Evolutionary conservation across 2,888 invertebrate species (phyloP), one percentile per base, ranked within the genome.

Genomic region (Unio pictorum): DNA sequence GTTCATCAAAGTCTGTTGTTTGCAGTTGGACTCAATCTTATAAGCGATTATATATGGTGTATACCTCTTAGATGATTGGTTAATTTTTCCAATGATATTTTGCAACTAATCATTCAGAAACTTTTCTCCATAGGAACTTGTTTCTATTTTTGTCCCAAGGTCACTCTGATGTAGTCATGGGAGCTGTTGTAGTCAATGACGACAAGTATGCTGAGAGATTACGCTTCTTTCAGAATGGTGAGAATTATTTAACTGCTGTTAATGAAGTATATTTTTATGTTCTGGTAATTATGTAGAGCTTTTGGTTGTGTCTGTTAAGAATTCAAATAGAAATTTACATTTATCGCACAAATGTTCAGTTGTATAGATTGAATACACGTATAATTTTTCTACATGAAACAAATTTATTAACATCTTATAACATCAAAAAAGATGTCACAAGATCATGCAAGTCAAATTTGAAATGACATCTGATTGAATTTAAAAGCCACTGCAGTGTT

Each of bases 121-220:
- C 18, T n/a, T 15, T 5, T 58, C 26, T 17, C 20, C 11, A 23
- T 55, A 17, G 34, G 54, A 20, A 55, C 34, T 28, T 20, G 26
- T 62, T n/a, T 56, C 4, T 8, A 6, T 26, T 55, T 57, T 66
- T 11, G 26, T n/a, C 15, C 15, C 62, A 76, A 90, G 91, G 99
- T 0, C 99, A 99, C 91, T 94, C 96, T 0, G 99, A 99, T 91
- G 95, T 97, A 28, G 94, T 99, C 8, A 99, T 99, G 99, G 99
- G 99, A 3, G 95, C 95, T 23, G 93, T 94, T 11, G 91, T 95
- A 56, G 93, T 95, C 4, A 96, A 94, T 81, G 92, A 93, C 81
- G 93, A 95, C 60, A 93, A 93, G 61, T 84, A 98, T 4, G 93
- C 93, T 74, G 91, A 93, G 18, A 93, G 92, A 86, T 90, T 99